Percentiles rank a stretch among this genome's conserved stretches.
phyloP scores from a whole-genome alignment of 1,140 invertebrate species.

The Glossosoma conforme region DNA sequence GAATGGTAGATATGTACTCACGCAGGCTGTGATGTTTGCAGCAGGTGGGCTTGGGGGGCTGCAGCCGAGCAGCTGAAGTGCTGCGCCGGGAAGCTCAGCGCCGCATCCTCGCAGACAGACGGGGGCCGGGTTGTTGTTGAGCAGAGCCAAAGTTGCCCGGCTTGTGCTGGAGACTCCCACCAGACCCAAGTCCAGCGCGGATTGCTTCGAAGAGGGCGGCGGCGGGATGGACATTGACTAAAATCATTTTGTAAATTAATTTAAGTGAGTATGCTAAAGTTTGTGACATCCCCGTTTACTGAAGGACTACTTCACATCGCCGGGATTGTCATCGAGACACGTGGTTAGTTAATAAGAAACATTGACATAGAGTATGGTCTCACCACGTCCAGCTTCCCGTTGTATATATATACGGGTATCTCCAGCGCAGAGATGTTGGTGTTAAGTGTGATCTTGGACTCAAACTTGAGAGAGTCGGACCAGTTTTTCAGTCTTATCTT shows the following conservation, averaged over 20 bases:
- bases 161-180: constrained; percentile 36
- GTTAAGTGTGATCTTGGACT: constrained; percentile 33
- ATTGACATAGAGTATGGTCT: constrained; percentile 25
- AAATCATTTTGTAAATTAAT: neutral
- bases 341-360: too few species aligned
- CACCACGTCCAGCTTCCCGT: constrained; percentile 36
- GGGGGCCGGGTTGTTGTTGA: constrained; percentile 34
- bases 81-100: constrained; percentile 33
- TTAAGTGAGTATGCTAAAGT: too few species aligned
- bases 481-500: constrained; percentile 28
- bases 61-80: constrained; percentile 26
- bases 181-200: constrained; percentile 36
- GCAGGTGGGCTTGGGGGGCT: neutral
- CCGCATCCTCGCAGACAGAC: constrained; percentile 34
- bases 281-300: too few species aligned
- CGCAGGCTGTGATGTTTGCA: constrained; percentile 27
- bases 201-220: constrained; percentile 21
- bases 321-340: too few species aligned
- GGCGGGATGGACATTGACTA: constrained; percentile 24
- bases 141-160: constrained; percentile 34
- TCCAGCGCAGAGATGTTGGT: constrained; percentile 37
- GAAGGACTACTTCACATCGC: too few species aligned
- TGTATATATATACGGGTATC: constrained; percentile 38
- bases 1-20: constrained; percentile 19
- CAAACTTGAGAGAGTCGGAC: constrained; percentile 28